A percentile compares a stretch with the other conserved stretches of the same genome.
These are phyloP conservation scores for Hippocampus barbouri DNA, from an alignment of 2,113 vertebrate genomes.

Conservation along the genomic window DNA sequence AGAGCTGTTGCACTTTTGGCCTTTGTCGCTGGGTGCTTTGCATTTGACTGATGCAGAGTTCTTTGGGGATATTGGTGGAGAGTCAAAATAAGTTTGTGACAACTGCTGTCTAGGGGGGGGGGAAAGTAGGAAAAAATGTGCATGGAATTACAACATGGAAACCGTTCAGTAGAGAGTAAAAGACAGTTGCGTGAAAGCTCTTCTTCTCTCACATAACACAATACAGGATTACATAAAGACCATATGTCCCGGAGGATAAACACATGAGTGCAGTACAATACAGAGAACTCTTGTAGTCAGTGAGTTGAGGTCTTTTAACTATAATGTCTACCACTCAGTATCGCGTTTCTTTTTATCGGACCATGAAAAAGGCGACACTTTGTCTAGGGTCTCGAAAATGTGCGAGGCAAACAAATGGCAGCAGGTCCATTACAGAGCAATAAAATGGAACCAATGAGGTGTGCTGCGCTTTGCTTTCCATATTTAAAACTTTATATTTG, in stretches of 20 bases:
- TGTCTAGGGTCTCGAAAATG: constrained; percentile 51
- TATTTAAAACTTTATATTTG: constrained; percentile 52
- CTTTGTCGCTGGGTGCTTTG: constrained; percentile 34
- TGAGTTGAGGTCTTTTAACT: constrained; percentile 26
- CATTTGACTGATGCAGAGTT: constrained; percentile 52
- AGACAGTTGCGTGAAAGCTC: not conserved
- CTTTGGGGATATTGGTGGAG: constrained; percentile 69
- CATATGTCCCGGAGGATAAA: not conserved
- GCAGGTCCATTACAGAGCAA: constrained; percentile 54
- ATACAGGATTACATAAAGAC: not conserved
- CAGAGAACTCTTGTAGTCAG: constrained; percentile 17
- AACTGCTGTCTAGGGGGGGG: constrained; percentile 73
- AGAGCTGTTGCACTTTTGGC: constrained; percentile 43
- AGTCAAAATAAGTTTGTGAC: constrained; percentile 69
- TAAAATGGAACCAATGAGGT: constrained; percentile 68
- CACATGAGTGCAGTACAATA: constrained; percentile 4
- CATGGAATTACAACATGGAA: not conserved
- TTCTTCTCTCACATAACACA: not conserved
- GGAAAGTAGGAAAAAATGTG: constrained; percentile 15
- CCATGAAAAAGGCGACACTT: constrained; percentile 32
- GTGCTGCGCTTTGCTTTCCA: constrained; percentile 54
- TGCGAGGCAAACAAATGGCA: constrained; percentile 61
- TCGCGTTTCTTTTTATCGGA: constrained; percentile 12
- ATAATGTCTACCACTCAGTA: constrained; percentile 31
- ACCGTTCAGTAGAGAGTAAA: not conserved